These are phyloP conservation scores for Spodoptera picta DNA, from an alignment of 2,888 invertebrate genomes.

Conservation along the genomic window DNA sequence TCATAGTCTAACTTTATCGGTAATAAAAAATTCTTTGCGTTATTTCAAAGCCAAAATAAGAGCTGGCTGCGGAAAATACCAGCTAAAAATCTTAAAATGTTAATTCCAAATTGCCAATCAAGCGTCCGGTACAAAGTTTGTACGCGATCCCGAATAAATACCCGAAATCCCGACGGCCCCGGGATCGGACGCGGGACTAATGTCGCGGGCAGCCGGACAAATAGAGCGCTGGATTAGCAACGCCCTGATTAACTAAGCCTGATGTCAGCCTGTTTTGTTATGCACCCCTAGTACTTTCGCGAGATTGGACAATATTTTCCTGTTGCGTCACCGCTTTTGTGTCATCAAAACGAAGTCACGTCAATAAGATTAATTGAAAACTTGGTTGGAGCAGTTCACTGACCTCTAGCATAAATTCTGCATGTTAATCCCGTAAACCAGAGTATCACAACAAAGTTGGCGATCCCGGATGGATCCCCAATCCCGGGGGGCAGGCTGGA, in stretches of 20 bases:
- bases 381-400: conserved; percentile 13
- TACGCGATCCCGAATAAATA: conserved; percentile 64
- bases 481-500: conserved; percentile 44
- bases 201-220: conserved; percentile 82
- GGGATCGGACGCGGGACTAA: conserved; percentile 78
- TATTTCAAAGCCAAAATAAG: conserved; percentile 28
- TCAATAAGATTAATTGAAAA: conserved; percentile 5
- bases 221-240: conserved; percentile 79
- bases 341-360: conserved; percentile 15
- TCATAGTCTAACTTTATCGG: too few relatives aligned
- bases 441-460: conserved; percentile 35
- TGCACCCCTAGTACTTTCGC: conserved; percentile 78
- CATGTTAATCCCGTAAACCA: conserved; percentile 35
- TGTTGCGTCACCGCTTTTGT: conserved; percentile 13
- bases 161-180: conserved; percentile 60
- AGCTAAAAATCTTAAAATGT: conserved; percentile 48
- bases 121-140: conserved; percentile 62
- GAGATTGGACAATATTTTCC: conserved; percentile 50
- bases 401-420: conserved; percentile 42
- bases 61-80: conserved; percentile 13
- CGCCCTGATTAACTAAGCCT: conserved; percentile 84
- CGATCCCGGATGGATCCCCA: conserved; percentile 39
- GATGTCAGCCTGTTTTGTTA: conserved; percentile 78
- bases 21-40: not conserved
- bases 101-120: conserved; percentile 62